Percentiles rank a stretch among this genome's conserved stretches.
Evolutionary conservation across 1,140 invertebrate genomes (phyloP).

Genomic region (Diorhabda carinulata): DNA sequence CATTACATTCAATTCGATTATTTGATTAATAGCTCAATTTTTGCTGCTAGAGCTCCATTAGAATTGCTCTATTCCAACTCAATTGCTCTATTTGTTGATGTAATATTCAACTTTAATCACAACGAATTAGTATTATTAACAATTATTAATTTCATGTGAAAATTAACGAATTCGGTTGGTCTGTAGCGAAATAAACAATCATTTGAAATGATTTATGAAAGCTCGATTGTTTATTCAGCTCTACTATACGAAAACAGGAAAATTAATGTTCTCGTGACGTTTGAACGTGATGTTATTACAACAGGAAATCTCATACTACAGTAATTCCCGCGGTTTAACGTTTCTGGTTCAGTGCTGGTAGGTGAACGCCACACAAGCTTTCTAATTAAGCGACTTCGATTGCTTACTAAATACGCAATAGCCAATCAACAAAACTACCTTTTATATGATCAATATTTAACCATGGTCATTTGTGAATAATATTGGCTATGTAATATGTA

Average conservation of each 20-base stretch:
- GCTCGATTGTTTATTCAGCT: background rate
- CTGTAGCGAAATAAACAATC: background rate
- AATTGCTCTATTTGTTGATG: too few species aligned
- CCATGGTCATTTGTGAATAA: too few species aligned
- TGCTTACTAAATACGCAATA: background rate
- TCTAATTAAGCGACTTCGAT: background rate
- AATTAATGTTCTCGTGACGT: conserved; percentile 2
- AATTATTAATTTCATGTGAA: background rate
- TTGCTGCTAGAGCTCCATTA: too few species aligned
- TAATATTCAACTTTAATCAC: too few species aligned
- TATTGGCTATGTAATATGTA: too few species aligned
- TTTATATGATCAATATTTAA: too few species aligned
- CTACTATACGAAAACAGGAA: background rate
- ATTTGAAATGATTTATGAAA: background rate
- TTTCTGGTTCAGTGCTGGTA: background rate
- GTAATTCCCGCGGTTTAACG: too few species aligned
- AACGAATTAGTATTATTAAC: too few species aligned
- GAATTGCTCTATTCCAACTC: too few species aligned
- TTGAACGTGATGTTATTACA: conserved; percentile 2
- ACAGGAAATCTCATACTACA: background rate
- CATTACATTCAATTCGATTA: too few species aligned
- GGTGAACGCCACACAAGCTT: background rate
- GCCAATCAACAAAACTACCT: too few species aligned
- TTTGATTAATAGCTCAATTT: too few species aligned
- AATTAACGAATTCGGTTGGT: background rate